These are phyloP conservation scores for Meriones psammophilus DNA, from an alignment of 2,797 vertebrate genomes.

Conservation along the genomic window DNA sequence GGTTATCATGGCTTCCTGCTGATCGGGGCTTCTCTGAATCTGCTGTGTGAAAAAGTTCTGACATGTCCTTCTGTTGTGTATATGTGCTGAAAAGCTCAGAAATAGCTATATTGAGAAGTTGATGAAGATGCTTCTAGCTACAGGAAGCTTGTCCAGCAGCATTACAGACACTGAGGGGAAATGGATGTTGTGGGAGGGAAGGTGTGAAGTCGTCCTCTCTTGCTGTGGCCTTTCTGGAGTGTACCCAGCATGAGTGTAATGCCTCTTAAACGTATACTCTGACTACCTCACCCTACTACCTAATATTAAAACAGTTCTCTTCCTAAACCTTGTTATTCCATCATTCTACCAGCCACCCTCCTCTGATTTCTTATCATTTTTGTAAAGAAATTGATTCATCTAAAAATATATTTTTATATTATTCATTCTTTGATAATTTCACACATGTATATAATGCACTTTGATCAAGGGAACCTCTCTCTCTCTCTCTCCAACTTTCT, in stretches of 20 bases:
- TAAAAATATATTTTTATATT: neutral
- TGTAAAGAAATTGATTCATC: neutral
- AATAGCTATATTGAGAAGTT: neutral
- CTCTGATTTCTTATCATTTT: conserved; percentile 6
- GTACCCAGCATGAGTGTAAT: neutral
- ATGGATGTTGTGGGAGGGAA: neutral
- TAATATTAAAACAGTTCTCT: neutral
- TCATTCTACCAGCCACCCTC: neutral
- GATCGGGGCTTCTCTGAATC: conserved; percentile 37
- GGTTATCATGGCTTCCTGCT: conserved; percentile 49
- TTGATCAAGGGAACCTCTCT: neutral
- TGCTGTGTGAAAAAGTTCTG: conserved; percentile 67
- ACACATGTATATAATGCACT: neutral
- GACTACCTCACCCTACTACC: neutral
- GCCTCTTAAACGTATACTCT: neutral
- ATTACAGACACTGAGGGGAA: neutral
- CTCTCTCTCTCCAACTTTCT: neutral
- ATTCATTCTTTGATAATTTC: neutral
- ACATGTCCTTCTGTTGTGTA: conserved; percentile 61
- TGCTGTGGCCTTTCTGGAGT: neutral
- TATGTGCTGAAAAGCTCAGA: conserved; percentile 1
- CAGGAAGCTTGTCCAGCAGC: neutral
- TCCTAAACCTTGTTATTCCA: neutral
- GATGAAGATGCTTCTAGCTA: conserved; percentile 51
- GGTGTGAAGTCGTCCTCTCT: neutral